Conservation (phyloP, 2,797 vertebrate genomes). For the Zenarchopterus dispar region DNA sequence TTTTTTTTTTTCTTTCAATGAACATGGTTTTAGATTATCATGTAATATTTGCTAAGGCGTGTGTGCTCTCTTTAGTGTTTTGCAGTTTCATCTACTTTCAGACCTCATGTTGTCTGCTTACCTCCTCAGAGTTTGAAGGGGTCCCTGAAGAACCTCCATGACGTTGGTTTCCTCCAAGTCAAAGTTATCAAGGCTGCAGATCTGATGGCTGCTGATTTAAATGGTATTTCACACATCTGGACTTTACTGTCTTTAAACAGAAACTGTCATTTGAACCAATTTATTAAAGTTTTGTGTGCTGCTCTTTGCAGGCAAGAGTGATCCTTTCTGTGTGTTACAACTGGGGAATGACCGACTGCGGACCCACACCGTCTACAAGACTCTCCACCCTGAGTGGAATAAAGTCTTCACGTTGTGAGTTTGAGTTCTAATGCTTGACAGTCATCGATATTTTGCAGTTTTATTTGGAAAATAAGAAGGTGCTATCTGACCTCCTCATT, state of each 20-base stretch:
- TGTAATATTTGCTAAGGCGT: background rate
- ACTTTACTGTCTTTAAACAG: background rate
- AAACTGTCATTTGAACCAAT: background rate
- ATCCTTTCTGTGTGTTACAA: slow-evolving; percentile 95
- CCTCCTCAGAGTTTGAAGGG: slow-evolving; percentile 82
- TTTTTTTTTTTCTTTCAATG: too few species aligned
- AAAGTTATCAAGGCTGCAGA: slow-evolving; percentile 91
- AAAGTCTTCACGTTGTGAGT: slow-evolving; percentile 97
- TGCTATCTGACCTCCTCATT: slow-evolving; percentile 27
- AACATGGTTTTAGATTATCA: background rate
- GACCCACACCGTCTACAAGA: slow-evolving; percentile 95
- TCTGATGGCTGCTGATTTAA: slow-evolving; percentile 93
- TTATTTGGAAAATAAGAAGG: background rate
- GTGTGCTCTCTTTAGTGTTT: background rate
- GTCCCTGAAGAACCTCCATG: slow-evolving; percentile 84
- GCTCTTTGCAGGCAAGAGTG: slow-evolving; percentile 89
- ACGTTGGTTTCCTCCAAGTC: slow-evolving; percentile 93
- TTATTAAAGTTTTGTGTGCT: slow-evolving; percentile 25
- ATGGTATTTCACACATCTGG: slow-evolving; percentile 80
- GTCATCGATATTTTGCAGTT: background rate
- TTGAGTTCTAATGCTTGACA: background rate
- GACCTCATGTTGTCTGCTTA: slow-evolving; percentile 14
- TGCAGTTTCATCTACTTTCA: background rate
- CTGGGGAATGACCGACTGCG: slow-evolving; percentile 92
- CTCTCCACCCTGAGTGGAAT: slow-evolving; percentile 95